These are phyloP conservation scores for Trinorchestia longiramus DNA, from an alignment of 1,140 invertebrate genomes.

Conservation along the genomic window DNA sequence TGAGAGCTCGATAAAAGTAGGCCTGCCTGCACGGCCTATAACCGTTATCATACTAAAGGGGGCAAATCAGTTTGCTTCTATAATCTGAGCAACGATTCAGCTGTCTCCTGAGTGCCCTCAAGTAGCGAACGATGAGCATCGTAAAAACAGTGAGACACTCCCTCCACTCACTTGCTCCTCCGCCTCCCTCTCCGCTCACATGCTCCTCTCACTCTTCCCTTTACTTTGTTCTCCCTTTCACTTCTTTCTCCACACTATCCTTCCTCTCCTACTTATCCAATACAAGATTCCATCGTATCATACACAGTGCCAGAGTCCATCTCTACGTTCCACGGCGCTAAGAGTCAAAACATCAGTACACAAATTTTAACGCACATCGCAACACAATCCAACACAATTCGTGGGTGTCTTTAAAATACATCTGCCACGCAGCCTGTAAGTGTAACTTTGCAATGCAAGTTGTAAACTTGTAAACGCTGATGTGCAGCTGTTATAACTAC, in stretches of 20 bases:
- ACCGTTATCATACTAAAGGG: constrained; percentile 51
- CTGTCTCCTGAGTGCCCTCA: constrained; percentile 29
- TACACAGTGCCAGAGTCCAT: too few relatives aligned
- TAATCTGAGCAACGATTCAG: constrained; percentile 14
- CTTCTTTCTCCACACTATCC: background rate
- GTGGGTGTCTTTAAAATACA: too few relatives aligned
- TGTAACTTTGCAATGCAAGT: too few relatives aligned
- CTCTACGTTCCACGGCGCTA: too few relatives aligned
- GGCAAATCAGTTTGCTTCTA: constrained; percentile 51
- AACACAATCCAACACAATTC: too few relatives aligned
- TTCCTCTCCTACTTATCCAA: background rate
- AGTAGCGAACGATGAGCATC: background rate
- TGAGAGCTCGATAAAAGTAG: constrained; percentile 23
- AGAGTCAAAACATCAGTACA: too few relatives aligned
- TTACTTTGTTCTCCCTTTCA: background rate
- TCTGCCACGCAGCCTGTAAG: too few relatives aligned
- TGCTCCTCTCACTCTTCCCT: background rate
- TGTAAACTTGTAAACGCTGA: too few relatives aligned
- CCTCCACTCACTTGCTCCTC: background rate
- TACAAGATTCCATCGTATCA: too few relatives aligned
- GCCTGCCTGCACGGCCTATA: constrained; percentile 12
- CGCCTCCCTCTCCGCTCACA: background rate
- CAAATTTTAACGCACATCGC: too few relatives aligned
- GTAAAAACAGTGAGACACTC: background rate
- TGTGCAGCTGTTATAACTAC: too few relatives aligned